Percentiles rank a stretch among this genome's conserved stretches.
These are phyloP conservation scores for Scaptomyza graminum DNA, from an alignment of 1,140 invertebrate genomes.

Conservation along the genomic window DNA sequence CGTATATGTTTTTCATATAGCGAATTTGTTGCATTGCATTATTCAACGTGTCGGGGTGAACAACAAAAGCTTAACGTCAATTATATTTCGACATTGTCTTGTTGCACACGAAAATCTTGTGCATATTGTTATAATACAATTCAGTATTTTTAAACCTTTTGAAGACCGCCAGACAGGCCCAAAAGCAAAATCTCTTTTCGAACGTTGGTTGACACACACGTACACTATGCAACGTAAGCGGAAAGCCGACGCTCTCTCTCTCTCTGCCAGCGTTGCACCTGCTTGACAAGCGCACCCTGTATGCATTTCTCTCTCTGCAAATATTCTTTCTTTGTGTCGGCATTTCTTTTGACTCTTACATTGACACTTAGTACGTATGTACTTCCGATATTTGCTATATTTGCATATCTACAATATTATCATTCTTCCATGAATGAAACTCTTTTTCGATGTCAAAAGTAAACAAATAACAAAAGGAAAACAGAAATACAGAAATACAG, in stretches of 20 bases:
- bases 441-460: slow-evolving; percentile 6
- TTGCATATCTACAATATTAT: not conserved
- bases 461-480: slow-evolving; percentile 6
- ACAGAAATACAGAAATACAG: not conserved
- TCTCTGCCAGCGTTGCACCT: slow-evolving; percentile 58
- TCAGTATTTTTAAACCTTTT: slow-evolving; percentile 34
- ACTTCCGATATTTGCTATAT: slow-evolving; percentile 2
- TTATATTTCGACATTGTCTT: slow-evolving; percentile 40
- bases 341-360: not conserved
- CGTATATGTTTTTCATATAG: slow-evolving; percentile 1
- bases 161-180: slow-evolving; percentile 25
- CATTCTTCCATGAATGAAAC: slow-evolving; percentile 57
- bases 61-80: slow-evolving; percentile 45
- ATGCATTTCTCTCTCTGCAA: not conserved
- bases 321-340: not conserved
- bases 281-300: slow-evolving; percentile 8
- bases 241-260: not conserved
- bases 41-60: slow-evolving; percentile 25
- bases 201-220: slow-evolving; percentile 53
- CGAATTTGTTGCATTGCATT: slow-evolving; percentile 23
- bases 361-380: not conserved
- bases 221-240: slow-evolving; percentile 50
- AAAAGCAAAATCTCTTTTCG: slow-evolving; percentile 6
- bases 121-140: slow-evolving; percentile 9
- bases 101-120: slow-evolving; percentile 13